phyloP scores from a whole-genome alignment of 2,888 invertebrate species.

The Aspidiotus destructor region DNA sequence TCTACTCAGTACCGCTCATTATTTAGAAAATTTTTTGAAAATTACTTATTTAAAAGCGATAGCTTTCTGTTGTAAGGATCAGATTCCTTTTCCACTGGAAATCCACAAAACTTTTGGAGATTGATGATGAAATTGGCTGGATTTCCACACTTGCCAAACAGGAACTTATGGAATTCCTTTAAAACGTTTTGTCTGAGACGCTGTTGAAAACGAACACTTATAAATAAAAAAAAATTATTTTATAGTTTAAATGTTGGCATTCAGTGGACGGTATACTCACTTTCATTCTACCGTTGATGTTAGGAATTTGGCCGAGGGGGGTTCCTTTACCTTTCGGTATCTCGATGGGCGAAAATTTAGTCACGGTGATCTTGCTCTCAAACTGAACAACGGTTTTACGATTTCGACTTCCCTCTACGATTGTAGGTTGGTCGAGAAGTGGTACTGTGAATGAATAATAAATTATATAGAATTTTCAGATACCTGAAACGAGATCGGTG shows the following conservation, averaged over 20 bases:
- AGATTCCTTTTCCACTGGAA: conserved; percentile 16
- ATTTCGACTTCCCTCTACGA: conserved; percentile 36
- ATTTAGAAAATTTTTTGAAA: background rate
- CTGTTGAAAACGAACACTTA: background rate
- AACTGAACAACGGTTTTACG: conserved; percentile 39
- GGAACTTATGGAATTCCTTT: conserved; percentile 9
- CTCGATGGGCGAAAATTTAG: conserved; percentile 37
- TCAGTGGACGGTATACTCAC: conserved; percentile 34
- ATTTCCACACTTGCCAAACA: conserved; percentile 18
- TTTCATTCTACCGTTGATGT: conserved; percentile 46
- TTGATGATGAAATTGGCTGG: background rate
- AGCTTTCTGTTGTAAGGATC: conserved; percentile 12
- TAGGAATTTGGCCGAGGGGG: conserved; percentile 58
- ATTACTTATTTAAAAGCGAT: conserved; percentile 6
- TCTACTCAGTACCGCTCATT: background rate
- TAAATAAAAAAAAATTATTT: background rate
- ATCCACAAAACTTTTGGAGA: conserved; percentile 20
- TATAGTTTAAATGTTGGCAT: background rate
- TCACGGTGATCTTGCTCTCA: conserved; percentile 43
- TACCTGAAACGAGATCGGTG: background rate
- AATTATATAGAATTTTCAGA: background rate
- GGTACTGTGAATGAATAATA: conserved; percentile 37
- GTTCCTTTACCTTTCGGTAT: conserved; percentile 55
- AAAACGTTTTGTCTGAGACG: conserved; percentile 12
- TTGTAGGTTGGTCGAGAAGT: conserved; percentile 37